phyloP scores from a whole-genome alignment of 2,797 vertebrate species.

The Glyptemys insculpta region DNA sequence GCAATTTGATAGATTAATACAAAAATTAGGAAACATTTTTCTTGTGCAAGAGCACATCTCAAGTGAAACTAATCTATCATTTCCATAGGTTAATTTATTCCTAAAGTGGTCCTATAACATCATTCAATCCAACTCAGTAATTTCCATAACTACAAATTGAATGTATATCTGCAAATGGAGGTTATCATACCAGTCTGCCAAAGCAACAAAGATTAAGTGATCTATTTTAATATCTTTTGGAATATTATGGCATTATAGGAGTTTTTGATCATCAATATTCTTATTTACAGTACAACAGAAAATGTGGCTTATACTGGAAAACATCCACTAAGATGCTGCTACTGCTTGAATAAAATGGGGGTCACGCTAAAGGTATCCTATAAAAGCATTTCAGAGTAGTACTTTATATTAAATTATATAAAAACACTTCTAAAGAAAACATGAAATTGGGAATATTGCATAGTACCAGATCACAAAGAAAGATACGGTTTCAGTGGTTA shows the following conservation, averaged over 20 bases:
- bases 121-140: neutral
- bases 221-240: neutral
- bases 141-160: neutral
- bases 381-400: neutral
- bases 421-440: neutral
- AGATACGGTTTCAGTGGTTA: neutral
- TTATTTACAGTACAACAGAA: neutral
- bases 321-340: neutral
- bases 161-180: slow-evolving; percentile 26
- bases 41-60: neutral
- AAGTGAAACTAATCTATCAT: slow-evolving; percentile 1
- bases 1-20: neutral
- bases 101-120: neutral
- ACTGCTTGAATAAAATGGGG: neutral
- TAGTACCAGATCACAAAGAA: neutral
- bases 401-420: neutral
- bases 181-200: neutral
- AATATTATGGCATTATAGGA: neutral
- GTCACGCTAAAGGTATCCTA: neutral
- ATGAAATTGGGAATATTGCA: neutral
- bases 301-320: neutral
- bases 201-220: neutral
- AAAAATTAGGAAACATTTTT: neutral
- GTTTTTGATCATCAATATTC: neutral
- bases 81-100: slow-evolving; percentile 8